These are phyloP conservation scores for Leptothorax acervorum DNA, from an alignment of 2,888 invertebrate genomes.

Conservation along the genomic window DNA sequence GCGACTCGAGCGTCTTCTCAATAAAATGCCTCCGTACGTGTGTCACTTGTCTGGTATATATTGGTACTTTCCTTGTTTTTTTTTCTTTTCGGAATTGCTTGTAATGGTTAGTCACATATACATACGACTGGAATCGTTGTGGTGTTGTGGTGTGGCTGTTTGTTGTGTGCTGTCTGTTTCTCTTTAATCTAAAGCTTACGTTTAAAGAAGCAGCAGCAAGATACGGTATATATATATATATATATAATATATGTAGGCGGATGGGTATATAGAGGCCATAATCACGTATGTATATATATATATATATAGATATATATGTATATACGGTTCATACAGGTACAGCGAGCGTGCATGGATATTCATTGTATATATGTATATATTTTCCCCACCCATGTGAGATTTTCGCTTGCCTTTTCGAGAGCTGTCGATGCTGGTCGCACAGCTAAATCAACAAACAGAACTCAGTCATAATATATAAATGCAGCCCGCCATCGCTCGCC, in stretches of 20 bases:
- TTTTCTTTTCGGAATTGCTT: constrained; percentile 55
- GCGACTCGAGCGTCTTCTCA: constrained; percentile 82
- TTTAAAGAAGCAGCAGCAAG: constrained; percentile 83
- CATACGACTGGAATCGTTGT: constrained; percentile 63
- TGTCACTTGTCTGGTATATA: constrained; percentile 70
- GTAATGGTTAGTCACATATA: constrained; percentile 64
- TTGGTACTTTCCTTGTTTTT: constrained; percentile 66
- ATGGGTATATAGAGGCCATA: constrained; percentile 69
- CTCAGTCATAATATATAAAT: constrained; percentile 57
- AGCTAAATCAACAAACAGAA: constrained; percentile 66
- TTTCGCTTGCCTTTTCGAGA: constrained; percentile 67
- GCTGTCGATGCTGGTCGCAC: constrained; percentile 57
- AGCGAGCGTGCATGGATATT: constrained; percentile 84
- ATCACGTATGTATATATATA: constrained; percentile 63
- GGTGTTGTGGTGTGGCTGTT: constrained; percentile 51
- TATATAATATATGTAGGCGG: constrained; percentile 37
- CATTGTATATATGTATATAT: constrained; percentile 53
- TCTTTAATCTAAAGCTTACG: constrained; percentile 81
- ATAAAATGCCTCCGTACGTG: constrained; percentile 85
- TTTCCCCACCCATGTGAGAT: constrained; percentile 46
- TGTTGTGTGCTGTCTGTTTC: constrained; percentile 63
- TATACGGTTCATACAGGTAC: constrained; percentile 83
- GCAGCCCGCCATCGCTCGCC: constrained; percentile 52
- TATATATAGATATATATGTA: constrained; percentile 66
- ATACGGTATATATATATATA: constrained; percentile 63